A percentile compares a stretch with the other conserved stretches of the same genome.
These are phyloP conservation scores for Drosophila lowei DNA, from an alignment of 1,140 invertebrate species.

Conservation along the genomic window DNA sequence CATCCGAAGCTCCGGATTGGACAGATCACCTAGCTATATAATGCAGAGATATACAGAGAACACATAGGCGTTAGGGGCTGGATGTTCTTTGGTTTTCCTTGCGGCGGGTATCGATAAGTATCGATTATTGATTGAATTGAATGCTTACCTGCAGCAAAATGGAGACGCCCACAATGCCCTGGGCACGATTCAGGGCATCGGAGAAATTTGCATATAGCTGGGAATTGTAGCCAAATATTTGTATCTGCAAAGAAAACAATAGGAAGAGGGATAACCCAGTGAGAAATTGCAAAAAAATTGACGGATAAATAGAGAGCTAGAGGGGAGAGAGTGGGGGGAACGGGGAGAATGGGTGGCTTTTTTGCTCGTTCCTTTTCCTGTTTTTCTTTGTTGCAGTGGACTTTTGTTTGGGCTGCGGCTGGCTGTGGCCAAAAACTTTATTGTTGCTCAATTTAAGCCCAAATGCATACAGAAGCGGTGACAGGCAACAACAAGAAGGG, in stretches of 20 bases:
- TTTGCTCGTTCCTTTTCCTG: neutral
- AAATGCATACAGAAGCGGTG: slow-evolving; percentile 59
- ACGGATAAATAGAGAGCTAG: neutral
- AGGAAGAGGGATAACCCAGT: neutral
- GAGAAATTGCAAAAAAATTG: slow-evolving; percentile 4
- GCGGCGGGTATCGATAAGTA: no score
- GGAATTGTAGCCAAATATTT: slow-evolving; percentile 97
- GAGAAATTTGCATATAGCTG: slow-evolving; percentile 96
- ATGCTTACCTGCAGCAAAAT: slow-evolving; percentile 91
- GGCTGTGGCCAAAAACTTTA: slow-evolving; percentile 58
- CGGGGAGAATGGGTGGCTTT: neutral
- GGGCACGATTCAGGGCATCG: slow-evolving; percentile 93
- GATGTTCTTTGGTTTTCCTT: no score
- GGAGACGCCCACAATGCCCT: slow-evolving; percentile 94
- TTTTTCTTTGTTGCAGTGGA: neutral
- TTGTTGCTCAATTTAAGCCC: slow-evolving; percentile 72
- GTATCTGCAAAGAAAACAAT: slow-evolving; percentile 88
- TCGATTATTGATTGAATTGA: neutral
- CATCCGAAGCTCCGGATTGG: slow-evolving; percentile 93
- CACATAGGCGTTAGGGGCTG: neutral
- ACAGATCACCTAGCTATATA: slow-evolving; percentile 90
- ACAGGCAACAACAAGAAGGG: slow-evolving; percentile 14
- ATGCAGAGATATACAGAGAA: no score
- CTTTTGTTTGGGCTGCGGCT: slow-evolving; percentile 15
- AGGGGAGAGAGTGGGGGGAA: neutral